These are phyloP conservation scores for Pteruthius melanotis DNA, from an alignment of 2,113 vertebrate species.

Conservation along the genomic window DNA sequence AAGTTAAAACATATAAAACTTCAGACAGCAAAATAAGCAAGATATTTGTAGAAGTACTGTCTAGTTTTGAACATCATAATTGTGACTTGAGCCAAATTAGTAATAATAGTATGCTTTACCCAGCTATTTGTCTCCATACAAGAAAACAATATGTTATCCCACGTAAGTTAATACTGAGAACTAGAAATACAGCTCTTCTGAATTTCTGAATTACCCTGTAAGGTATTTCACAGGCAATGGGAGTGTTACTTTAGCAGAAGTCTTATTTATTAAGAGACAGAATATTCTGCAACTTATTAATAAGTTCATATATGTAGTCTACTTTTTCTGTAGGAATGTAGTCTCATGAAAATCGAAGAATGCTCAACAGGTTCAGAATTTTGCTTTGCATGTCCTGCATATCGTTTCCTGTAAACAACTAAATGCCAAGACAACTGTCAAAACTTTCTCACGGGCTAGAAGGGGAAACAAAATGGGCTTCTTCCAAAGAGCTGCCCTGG, in stretches of 20 bases:
- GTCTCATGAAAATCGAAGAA: neutral
- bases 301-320: neutral
- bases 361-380: neutral
- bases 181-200: neutral
- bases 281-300: neutral
- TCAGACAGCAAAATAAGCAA: constrained; percentile 31
- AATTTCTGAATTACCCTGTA: neutral
- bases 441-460: neutral
- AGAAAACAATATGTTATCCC: neutral
- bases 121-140: neutral
- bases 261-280: neutral
- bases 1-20: constrained; percentile 61
- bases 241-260: neutral
- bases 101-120: neutral
- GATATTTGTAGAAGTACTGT: constrained; percentile 23
- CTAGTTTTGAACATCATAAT: constrained; percentile 10
- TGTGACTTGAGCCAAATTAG: neutral
- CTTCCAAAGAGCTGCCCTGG: neutral
- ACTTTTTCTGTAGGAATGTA: neutral
- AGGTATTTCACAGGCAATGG: neutral
- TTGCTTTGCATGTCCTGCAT: neutral
- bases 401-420: neutral
- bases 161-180: neutral
- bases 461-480: neutral
- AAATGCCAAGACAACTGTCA: neutral